Conservation (phyloP, 1,140 invertebrate species). For the Zaprionus nigranus region DNA sequence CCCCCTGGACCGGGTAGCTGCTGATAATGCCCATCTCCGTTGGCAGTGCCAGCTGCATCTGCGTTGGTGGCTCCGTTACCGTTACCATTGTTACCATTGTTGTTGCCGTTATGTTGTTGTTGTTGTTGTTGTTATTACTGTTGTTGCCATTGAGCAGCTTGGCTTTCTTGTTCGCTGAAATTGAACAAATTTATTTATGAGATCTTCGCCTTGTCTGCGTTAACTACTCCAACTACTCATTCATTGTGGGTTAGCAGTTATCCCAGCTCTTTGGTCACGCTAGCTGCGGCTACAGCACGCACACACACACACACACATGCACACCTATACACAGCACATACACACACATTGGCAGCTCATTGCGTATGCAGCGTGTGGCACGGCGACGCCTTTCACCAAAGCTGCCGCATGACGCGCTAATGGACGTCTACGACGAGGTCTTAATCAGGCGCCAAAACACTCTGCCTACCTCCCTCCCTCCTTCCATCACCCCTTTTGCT, state of each 20-base stretch:
- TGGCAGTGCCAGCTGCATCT: constrained; percentile 13
- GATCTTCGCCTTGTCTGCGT: constrained; percentile 40
- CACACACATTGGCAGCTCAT: constrained; percentile 29
- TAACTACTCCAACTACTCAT: constrained; percentile 35
- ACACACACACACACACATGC: constrained; percentile 7
- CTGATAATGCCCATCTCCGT: constrained; percentile 38
- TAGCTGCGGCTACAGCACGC: constrained; percentile 45
- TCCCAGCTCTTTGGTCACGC: constrained; percentile 68
- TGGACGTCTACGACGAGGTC: constrained; percentile 21
- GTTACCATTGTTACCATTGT: constrained; percentile 27
- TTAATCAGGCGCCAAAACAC: constrained; percentile 24
- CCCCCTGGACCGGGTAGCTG: constrained; percentile 14
- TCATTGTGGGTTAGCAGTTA: constrained; percentile 72
- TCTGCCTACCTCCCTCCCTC: not conserved
- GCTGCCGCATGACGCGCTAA: constrained; percentile 44
- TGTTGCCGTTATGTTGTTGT: constrained; percentile 37
- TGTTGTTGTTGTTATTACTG: constrained; percentile 32
- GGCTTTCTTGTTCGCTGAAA: constrained; percentile 85
- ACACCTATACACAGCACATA: not conserved
- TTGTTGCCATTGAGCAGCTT: constrained; percentile 78
- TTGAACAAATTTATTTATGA: constrained; percentile 83
- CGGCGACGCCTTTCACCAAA: constrained; percentile 69
- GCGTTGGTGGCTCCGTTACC: constrained; percentile 29
- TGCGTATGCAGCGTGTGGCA: constrained; percentile 62
- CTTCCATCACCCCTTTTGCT: not conserved